Base-by-base conservation (phyloP, 2,113 vertebrate species). In the Glareola pratincola region DNA sequence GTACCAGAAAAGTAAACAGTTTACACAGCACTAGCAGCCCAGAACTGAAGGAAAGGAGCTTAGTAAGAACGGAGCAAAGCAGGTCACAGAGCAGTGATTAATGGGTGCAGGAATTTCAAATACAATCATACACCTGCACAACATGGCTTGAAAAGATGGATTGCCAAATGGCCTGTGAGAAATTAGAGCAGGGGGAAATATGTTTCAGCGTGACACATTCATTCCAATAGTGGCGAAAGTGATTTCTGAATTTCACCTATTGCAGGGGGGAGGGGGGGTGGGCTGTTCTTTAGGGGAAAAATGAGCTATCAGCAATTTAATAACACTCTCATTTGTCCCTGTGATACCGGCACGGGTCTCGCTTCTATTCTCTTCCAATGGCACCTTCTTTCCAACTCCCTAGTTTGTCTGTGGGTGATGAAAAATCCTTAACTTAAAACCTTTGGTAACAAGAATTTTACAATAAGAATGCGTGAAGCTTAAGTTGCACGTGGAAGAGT, bases 1-100 rank as follows among this genome's bases (percentile, higher is more conserved):
- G 32, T 48, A 91, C 43, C 45, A 87, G 82, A 89, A 96, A 96
- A 89, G 80, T 94, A 96, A 97, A 97, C 91, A 88, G 53, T 96
- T 97, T 97, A 83, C 47, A 81, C 45, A 92, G 71, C 45, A 43
- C 47, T 77, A 63, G 67, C 67, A 76, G 81, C 51, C 21, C 71
- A 85, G 64, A 88, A 50, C 54, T n/a, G 50, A 88, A 92, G 67
- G 36, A 66, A 97, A 88, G 59, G 59, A 96, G 37, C 27, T 87
- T 48, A 75, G 47, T 43, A 54, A 90, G 37, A 59, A 37, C 1
- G 0, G 69, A 94, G 72, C 56, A 92, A 94, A 91, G 75, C 92
- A 81, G 87, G 88, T 96, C 86, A 94, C 71, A 85, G 57, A 87
- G 73, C 67, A 90, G 63, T 96, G 95, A 96, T 93, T 96, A 97